phyloP scores from a whole-genome alignment of 2,797 vertebrate species.

The Anisognathus igniventris region DNA sequence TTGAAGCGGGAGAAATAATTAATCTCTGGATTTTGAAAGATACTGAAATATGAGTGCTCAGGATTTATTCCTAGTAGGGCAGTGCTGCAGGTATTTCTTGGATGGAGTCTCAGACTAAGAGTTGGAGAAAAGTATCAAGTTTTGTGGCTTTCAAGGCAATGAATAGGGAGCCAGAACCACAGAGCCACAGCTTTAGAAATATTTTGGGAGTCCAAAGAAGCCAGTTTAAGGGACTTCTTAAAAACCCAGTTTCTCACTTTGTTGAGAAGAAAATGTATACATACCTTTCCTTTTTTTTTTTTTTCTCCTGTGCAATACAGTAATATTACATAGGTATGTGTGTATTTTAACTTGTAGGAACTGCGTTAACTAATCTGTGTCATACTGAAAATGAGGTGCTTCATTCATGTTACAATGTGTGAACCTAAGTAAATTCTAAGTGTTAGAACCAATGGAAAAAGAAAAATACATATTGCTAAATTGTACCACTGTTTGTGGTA shows the following conservation, averaged over 20 bases:
- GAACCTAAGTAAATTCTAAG: neutral
- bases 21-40: neutral
- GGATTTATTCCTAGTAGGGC: neutral
- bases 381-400: neutral
- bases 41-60: neutral
- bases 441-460: neutral
- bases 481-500: neutral
- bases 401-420: neutral
- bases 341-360: neutral
- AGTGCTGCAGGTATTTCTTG: neutral
- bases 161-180: neutral
- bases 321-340: neutral
- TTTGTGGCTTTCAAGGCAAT: neutral
- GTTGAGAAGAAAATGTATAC: neutral
- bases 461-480: neutral
- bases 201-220: neutral
- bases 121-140: neutral
- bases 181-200: neutral
- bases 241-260: neutral
- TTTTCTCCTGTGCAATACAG: neutral
- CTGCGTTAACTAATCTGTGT: neutral
- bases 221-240: neutral
- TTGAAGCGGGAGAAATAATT: neutral
- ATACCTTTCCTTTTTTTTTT: neutral
- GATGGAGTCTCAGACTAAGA: neutral